A percentile compares a stretch with the other conserved stretches of the same genome.
These are phyloP conservation scores for Lophius piscatorius DNA, from an alignment of 2,113 vertebrate genomes.

Conservation along the genomic window DNA sequence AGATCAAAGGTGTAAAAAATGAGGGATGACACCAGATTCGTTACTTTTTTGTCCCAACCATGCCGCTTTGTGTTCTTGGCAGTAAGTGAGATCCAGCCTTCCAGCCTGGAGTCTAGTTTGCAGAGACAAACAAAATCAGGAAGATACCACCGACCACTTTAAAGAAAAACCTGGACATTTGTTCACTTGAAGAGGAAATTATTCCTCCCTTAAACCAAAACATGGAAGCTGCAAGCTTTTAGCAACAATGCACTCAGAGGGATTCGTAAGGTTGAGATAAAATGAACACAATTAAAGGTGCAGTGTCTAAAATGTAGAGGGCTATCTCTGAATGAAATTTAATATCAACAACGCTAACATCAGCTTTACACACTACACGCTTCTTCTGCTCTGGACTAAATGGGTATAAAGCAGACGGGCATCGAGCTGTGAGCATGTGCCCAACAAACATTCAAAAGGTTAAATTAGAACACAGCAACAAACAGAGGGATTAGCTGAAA, in stretches of 20 bases:
- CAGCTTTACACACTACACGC: too few species aligned
- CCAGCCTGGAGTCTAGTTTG: conserved; percentile 85
- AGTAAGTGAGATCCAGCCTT: conserved; percentile 93
- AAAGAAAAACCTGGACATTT: conserved; percentile 48
- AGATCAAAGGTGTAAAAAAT: accelerated
- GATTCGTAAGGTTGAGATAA: too few species aligned
- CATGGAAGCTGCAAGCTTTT: conserved; percentile 6
- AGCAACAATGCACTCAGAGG: background rate
- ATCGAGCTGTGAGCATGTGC: conserved; percentile 34
- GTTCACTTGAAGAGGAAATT: too few species aligned
- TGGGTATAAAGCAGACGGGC: conserved; percentile 5
- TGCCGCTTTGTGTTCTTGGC: conserved; percentile 95
- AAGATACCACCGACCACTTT: conserved; percentile 24
- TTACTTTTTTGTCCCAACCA: conserved; percentile 96
- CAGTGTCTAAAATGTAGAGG: too few species aligned
- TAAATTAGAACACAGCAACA: conserved; percentile 55
- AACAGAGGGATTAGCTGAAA: conserved; percentile 41
- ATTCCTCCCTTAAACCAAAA: too few species aligned
- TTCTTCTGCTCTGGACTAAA: too few species aligned
- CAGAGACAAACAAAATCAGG: conserved; percentile 32
- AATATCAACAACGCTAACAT: too few species aligned
- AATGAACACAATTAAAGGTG: too few species aligned
- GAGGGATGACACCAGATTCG: too few species aligned
- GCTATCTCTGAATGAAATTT: too few species aligned
- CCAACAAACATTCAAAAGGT: conserved; percentile 14